Base-by-base conservation (phyloP, 2,888 invertebrate species). In the Apotomis capreana region DNA sequence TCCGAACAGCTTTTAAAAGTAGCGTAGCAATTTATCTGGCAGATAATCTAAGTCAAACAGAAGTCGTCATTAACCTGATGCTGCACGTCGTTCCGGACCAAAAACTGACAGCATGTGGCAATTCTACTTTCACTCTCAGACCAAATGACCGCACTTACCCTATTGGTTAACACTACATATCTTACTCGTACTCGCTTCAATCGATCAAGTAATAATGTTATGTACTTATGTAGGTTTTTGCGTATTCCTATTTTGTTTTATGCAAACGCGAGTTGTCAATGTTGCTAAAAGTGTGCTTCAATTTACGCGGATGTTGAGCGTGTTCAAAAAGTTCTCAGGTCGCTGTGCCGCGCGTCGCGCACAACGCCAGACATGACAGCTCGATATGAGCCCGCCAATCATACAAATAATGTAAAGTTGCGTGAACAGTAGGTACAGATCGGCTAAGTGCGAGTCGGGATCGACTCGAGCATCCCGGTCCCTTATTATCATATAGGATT, bases 121-220 rank as follows among this genome's bases (percentile, higher is more conserved):
- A 85, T 81, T 85, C 87, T 81, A 89, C 90, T 90, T 90, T 89
- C 90, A 83, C 88, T 88, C 81, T 85, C 81, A 75, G 82, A 74
- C 69, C 78, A 81, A 73, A 79, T 76, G 79, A 81, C 80, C 82
- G 77, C 79, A 77, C 76, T 83, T 81, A 81, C 78, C 80, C 78
- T 80, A 80, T 80, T 78, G 77, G 71, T 72, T 68, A 72, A 68
- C 68, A 52, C 55, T 71, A 68, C 58, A 68, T 68, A 49, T 58
- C 13, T 67, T 58, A 8, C 52, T 67, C 60, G 49, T 60, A 71
- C 60, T 73, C 57, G 64, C 55, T 10, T 61, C 69, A 55, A 71
- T 72, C 62, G 61, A 61, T 67, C 67, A 49, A 67, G 49, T 59
- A 61, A 44, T 68, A 61, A 40, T 40, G 40, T 40, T 40, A 40